A percentile compares a stretch with the other conserved stretches of the same genome.
Evolutionary conservation across 2,113 vertebrate genomes (phyloP).

Genomic region (Erythrocercus mccallii): DNA sequence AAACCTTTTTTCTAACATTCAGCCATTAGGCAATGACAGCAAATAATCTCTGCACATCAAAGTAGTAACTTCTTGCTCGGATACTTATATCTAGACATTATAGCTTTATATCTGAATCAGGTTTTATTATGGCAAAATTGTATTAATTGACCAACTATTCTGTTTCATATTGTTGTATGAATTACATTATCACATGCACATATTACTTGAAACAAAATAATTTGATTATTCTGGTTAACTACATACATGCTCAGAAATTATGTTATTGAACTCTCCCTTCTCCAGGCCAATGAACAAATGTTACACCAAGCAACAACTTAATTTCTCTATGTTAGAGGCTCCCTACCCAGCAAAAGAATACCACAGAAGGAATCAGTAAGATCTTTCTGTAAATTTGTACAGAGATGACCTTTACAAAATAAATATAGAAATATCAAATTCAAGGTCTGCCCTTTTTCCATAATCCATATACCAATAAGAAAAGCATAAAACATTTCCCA

Average conservation of each 20-base stretch:
- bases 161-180: background rate
- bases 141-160: background rate
- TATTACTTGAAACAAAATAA: background rate
- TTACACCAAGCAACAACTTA: background rate
- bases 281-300: background rate
- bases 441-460: background rate
- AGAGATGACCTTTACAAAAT: background rate
- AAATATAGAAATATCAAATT: background rate
- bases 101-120: background rate
- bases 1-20: background rate
- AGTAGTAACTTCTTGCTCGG: background rate
- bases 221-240: background rate
- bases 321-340: background rate
- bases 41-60: background rate
- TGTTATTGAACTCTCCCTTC: background rate
- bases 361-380: background rate
- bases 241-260: background rate
- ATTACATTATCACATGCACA: background rate
- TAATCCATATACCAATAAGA: background rate
- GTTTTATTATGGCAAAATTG: background rate
- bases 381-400: background rate
- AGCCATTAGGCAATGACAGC: accelerated
- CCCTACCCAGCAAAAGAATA: background rate
- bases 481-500: background rate
- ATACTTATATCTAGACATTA: background rate